Conservation (phyloP, 2,797 vertebrate genomes). For the Xenopus petersii region DNA sequence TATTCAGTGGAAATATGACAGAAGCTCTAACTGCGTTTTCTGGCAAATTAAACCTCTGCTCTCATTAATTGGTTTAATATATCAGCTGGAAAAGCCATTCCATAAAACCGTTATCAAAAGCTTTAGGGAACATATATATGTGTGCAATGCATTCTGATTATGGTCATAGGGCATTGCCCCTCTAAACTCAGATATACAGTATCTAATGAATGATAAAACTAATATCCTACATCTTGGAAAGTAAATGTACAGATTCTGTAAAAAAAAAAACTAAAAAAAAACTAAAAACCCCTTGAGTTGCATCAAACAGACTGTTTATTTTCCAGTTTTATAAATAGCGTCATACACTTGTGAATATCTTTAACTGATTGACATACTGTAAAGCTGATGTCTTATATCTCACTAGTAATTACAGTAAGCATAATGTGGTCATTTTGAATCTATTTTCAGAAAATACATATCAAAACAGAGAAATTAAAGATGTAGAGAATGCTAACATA, state of each 20-base stretch:
- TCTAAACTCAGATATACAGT: too few species aligned
- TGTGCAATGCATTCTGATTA: too few species aligned
- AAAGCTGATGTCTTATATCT: not conserved
- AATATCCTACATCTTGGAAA: too few species aligned
- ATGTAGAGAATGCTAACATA: conserved; percentile 4
- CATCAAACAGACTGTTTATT: not conserved
- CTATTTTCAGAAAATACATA: conserved; percentile 14
- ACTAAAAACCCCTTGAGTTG: too few species aligned
- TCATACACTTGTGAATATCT: not conserved
- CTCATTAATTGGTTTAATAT: conserved; percentile 37
- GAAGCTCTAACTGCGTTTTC: conserved; percentile 38
- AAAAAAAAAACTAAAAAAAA: too few species aligned
- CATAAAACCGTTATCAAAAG: conserved; percentile 32
- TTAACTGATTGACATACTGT: conserved; percentile 11
- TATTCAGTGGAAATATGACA: conserved; percentile 30
- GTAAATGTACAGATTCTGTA: too few species aligned
- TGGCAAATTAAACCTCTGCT: conserved; percentile 39
- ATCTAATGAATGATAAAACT: too few species aligned
- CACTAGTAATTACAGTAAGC: conserved; percentile 6
- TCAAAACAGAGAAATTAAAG: conserved; percentile 12
- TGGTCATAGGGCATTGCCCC: too few species aligned
- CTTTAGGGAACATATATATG: conserved; percentile 12
- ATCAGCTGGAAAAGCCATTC: conserved; percentile 38
- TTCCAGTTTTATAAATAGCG: conserved; percentile 5
- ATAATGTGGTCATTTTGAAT: conserved; percentile 8